phyloP scores from a whole-genome alignment of 2,888 invertebrate species.

The Acanthosepion lycidas region DNA sequence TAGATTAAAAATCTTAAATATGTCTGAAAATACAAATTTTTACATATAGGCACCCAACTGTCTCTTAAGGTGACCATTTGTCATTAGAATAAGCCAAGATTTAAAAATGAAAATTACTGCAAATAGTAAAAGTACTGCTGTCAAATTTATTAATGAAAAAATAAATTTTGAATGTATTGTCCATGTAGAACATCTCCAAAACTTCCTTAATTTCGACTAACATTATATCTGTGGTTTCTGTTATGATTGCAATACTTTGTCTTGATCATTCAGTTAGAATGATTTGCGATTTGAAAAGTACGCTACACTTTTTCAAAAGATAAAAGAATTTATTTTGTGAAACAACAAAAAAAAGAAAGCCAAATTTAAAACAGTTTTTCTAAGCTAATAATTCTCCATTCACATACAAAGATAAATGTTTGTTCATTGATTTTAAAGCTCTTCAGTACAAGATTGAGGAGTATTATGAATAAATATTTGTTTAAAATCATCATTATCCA shows the following conservation, averaged over 20 bases:
- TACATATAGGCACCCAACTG: too few relatives aligned
- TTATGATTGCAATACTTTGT: not conserved
- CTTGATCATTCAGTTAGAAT: not conserved
- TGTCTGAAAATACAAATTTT: too few relatives aligned
- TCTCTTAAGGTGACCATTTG: too few relatives aligned
- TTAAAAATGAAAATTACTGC: too few relatives aligned
- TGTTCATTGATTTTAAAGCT: not conserved
- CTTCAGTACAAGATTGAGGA: not conserved
- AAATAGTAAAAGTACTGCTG: too few relatives aligned
- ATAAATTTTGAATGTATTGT: too few relatives aligned
- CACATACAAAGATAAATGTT: not conserved
- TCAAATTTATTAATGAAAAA: too few relatives aligned
- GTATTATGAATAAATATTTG: not conserved
- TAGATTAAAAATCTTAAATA: too few relatives aligned
- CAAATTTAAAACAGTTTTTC: not conserved
- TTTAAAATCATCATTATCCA: not conserved
- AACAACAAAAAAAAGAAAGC: not conserved
- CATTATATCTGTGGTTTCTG: too few relatives aligned
- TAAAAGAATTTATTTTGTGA: not conserved
- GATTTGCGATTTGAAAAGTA: not conserved
- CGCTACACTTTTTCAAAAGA: not conserved
- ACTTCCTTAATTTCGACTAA: too few relatives aligned
- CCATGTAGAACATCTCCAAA: too few relatives aligned
- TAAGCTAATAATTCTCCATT: not conserved
- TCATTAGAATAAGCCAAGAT: too few relatives aligned